Percentiles rank a stretch among this genome's conserved stretches.
These are phyloP conservation scores for Dinomys branickii DNA, from an alignment of 2,113 vertebrate species.

Conservation along the genomic window DNA sequence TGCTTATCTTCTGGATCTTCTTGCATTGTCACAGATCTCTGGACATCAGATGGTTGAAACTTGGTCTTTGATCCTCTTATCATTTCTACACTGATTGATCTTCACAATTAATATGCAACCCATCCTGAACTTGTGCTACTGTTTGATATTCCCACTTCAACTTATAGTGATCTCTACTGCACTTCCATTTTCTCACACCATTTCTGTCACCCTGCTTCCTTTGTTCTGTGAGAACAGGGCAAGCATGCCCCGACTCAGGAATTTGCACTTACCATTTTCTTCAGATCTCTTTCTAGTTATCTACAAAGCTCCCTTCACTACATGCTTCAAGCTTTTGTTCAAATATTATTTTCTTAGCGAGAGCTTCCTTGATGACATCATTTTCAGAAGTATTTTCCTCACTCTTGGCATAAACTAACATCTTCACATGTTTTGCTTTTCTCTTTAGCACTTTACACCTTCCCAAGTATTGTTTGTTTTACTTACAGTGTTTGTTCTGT, in stretches of 20 bases:
- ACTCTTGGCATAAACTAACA: neutral
- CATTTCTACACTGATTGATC: neutral
- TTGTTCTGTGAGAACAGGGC: neutral
- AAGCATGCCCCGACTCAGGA: neutral
- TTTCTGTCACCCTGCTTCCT: neutral
- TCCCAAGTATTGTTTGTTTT: neutral
- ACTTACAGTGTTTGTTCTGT: neutral
- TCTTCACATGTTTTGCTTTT: neutral
- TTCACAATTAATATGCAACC: neutral
- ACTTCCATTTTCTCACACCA: neutral
- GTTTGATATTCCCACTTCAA: neutral
- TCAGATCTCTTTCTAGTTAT: neutral
- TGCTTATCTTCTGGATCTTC: neutral
- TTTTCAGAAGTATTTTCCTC: neutral
- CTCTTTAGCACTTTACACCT: neutral
- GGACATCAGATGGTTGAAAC: neutral
- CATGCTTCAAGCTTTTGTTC: neutral
- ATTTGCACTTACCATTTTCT: neutral
- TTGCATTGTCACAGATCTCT: neutral
- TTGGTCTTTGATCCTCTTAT: neutral
- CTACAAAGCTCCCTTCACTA: neutral
- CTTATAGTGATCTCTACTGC: neutral
- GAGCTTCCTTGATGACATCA: neutral
- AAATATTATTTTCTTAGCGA: neutral
- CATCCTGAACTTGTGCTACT: neutral